A percentile compares a stretch with the other conserved stretches of the same genome.
These are phyloP conservation scores for Drosophila maculinotata DNA, from an alignment of 2,888 invertebrate species.

Conservation along the genomic window DNA sequence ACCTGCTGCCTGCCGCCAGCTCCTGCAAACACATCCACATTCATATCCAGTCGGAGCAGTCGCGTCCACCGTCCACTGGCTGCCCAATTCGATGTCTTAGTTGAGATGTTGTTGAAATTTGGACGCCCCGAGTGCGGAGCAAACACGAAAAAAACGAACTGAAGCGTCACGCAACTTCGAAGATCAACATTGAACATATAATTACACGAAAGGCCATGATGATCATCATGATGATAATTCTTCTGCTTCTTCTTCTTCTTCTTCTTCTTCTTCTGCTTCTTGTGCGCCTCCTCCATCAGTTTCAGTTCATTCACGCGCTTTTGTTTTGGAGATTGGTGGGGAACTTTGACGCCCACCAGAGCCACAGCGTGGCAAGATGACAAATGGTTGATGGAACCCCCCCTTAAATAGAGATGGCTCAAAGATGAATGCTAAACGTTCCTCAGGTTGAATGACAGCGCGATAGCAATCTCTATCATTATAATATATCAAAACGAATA, in stretches of 20 bases:
- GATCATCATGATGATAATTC: not conserved
- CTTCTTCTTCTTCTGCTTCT: conserved; percentile 4
- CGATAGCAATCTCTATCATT: conserved; percentile 24
- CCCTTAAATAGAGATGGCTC: conserved; percentile 14
- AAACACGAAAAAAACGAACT: conserved; percentile 13
- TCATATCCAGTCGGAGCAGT: not conserved
- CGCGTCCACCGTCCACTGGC: no score
- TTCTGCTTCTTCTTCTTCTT: not conserved
- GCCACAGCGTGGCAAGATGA: conserved; percentile 50
- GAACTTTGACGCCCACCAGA: conserved; percentile 50
- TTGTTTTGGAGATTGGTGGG: not conserved
- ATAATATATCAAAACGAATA: conserved; percentile 3
- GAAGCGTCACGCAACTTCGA: conserved; percentile 41
- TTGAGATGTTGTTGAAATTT: conserved; percentile 68
- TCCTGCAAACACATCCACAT: conserved; percentile 12
- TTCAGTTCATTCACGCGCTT: conserved; percentile 21
- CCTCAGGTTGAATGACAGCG: conserved; percentile 61
- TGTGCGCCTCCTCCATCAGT: conserved; percentile 1
- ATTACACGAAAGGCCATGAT: conserved; percentile 39
- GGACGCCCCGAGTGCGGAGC: conserved; percentile 40
- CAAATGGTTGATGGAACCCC: conserved; percentile 50
- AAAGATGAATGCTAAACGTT: conserved; percentile 41
- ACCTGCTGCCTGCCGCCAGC: no score
- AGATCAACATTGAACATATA: conserved; percentile 41
- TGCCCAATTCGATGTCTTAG: conserved; percentile 28